Evolutionary conservation across 1,140 invertebrate species (phyloP), one percentile per base, ranked within the genome.

Genomic region (Nilaparvata lugens): DNA sequence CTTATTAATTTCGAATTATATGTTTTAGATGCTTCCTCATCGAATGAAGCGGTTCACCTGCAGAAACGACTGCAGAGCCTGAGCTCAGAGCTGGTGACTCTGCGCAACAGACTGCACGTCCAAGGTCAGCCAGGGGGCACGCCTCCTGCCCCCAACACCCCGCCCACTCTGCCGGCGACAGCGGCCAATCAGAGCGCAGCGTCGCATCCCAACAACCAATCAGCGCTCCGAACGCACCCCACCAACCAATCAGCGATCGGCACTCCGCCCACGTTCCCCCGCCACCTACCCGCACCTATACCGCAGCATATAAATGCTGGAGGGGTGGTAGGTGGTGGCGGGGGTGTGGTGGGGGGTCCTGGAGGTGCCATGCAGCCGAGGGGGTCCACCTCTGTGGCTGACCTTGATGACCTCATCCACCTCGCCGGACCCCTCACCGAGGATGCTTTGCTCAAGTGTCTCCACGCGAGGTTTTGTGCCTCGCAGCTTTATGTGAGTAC

Each of bases 401-500:
- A 83, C 65, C 79, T 92, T 67, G 86, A 93, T 67, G 93, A 97
- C 77, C 81, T 96, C 59, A 95, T 95, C 73, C 91, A 95, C 75
- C 76, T 96, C 60, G 81, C 88, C 0, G 92, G 91, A 43, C 93
- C 93, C 42, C 82, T 97, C 42, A 97, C 91, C 13, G 94, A 97
- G 72, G 92, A 96, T 72, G 91, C 91, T 31, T 86, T 97, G 0
- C 87, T 95, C 70, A 87, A 91, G 72, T 91, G 90, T 67, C 80
- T 96, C 21, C 91, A 95, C 67, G 85, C 91, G 11, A 80, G 93
- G 64, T 96, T 95, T 75, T 85, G 84, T 65, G 84, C 86, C 52
- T 83, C 88, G 55, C 86, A 91, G 66, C 93, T 89, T 69, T 93
- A 92, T 77, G 93, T 96, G 75, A 88, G 88, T 86, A 63, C 52